Base-by-base conservation (phyloP, 2,113 vertebrate genomes). In the Zootoca vivipara region DNA sequence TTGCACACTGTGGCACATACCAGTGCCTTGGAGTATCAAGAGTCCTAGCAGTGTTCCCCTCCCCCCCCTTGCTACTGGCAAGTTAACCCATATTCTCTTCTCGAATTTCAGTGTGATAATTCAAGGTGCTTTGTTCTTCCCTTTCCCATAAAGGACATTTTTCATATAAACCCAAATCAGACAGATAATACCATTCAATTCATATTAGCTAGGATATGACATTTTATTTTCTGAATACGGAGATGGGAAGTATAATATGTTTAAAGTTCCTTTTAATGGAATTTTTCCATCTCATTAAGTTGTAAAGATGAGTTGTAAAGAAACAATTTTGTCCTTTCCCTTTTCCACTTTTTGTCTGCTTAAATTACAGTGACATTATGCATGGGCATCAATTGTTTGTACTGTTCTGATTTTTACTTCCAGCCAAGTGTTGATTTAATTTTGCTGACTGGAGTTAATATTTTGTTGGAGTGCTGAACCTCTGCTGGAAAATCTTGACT, bases 211-310 rank as follows among this genome's bases (percentile, higher is more conserved):
- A 26, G n/a, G 38, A 65, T 82, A 82, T 18, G 64, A 24, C 58
- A 65, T 65, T 38, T 38, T 22, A 40, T 82, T 82, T 82, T 38
- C 80, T 65, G 58, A 38, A 82, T 82, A n/a, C 1, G 33, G 12
- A 65, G 58, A 62, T 38, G 33, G 30, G 24, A 40, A 82, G 24
- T 13, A 6, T 82, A 82, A 82, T 82, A 82, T 65, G 62, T 82
- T 82, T 64, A 65, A 69, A 83, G 9, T 40, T 69, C 38, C 26
- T 38, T 67, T 83, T 69, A 67, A 69, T 67, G 81, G 38, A 58
- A 42, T 83, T 83, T 83, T 52, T 83, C 67, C 38, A 67, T 67
- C 24, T 83, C 81, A 83, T 69, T 83, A 64, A 69, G 35, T 83
- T 67, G 40, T 83, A 42, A 30, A 38, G 26, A 42, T 83, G 81